Evolutionary conservation across 2,888 invertebrate genomes (phyloP).

Genomic region (Agrochola lota): DNA sequence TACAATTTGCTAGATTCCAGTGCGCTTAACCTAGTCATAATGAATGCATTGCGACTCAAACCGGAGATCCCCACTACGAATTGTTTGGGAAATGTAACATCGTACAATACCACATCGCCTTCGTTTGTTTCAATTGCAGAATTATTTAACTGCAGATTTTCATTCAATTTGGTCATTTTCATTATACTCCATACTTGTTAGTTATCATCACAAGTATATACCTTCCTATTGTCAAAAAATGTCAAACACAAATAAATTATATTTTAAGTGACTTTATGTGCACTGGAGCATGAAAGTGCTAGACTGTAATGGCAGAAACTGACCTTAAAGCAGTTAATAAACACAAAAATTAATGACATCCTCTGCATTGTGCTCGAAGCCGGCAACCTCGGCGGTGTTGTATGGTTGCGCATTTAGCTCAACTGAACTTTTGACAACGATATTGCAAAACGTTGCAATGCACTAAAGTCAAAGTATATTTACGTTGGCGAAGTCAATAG

Average conservation of each 20-base stretch:
- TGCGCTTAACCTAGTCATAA: slow-evolving; percentile 40
- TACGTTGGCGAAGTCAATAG: slow-evolving; percentile 36
- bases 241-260: slow-evolving; percentile 36
- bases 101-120: not conserved
- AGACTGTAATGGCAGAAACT: slow-evolving; percentile 50
- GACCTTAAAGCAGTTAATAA: slow-evolving; percentile 56
- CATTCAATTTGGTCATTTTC: slow-evolving; percentile 4
- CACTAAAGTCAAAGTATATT: slow-evolving; percentile 48
- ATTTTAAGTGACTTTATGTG: slow-evolving; percentile 31
- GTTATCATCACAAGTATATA: not conserved
- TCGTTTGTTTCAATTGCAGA: slow-evolving; percentile 9
- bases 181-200: not conserved
- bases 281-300: slow-evolving; percentile 48
- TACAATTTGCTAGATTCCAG: slow-evolving; percentile 54
- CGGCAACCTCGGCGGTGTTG: slow-evolving; percentile 53
- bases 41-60: slow-evolving; percentile 37
- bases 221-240: slow-evolving; percentile 30
- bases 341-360: slow-evolving; percentile 63
- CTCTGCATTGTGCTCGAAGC: slow-evolving; percentile 59
- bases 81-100: slow-evolving; percentile 40
- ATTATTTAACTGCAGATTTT: slow-evolving; percentile 10
- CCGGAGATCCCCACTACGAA: slow-evolving; percentile 51
- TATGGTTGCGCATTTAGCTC: slow-evolving; percentile 48
- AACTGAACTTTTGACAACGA: slow-evolving; percentile 63
- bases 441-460: slow-evolving; percentile 59